Base-by-base conservation (phyloP, 2,113 vertebrate species). In the Holacanthus passer region DNA sequence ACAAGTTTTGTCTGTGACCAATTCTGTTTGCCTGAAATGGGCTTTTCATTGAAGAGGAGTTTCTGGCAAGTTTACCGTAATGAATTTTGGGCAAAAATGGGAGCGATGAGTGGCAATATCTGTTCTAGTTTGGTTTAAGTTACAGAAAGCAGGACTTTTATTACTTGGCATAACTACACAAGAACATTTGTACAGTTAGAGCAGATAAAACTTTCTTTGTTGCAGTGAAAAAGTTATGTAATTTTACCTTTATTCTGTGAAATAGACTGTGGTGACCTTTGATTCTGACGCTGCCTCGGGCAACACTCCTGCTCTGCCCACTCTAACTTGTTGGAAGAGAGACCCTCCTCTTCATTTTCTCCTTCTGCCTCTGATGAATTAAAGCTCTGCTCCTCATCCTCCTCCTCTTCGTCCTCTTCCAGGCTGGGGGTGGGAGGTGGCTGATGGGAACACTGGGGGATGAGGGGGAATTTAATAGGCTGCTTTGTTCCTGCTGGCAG, bases 391-490 rank as follows among this genome's bases (percentile, higher is more conserved):
- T 88, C 78, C n/a, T 88, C 83, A 55, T 94, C 76, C 17, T 58
- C 87, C 4, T 86, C 73, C 6, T 71, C 78, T 11, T 69, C 81
- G 2, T 95, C 85, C 67, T 91, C 86, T 4, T 90, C 85, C 29
- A 80, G 73, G 31, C 19, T 58, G 16, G 69, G 84, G 47, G 81
- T 87, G 86, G 89, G 71, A 84, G 83, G 88, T 56, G 88, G 87
- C 79, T 89, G 94, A 74, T 88, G 95, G 82, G 87, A 81, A 77
- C 50, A 83, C 63, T 87, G 94, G 88, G 93, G 88, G 82, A 95
- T 88, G 55, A 50, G 87, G 55, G 95, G 91, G 22, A 94, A 93
- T 94, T 90, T 95, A 83, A 79, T 77, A 67, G 62, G 41, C 82
- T 95, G 93, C 79, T 95, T 92, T 53, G 89, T 92, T 60, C 84